Evolutionary conservation across 2,888 invertebrate genomes (phyloP).

Genomic region (Seira musarum): DNA sequence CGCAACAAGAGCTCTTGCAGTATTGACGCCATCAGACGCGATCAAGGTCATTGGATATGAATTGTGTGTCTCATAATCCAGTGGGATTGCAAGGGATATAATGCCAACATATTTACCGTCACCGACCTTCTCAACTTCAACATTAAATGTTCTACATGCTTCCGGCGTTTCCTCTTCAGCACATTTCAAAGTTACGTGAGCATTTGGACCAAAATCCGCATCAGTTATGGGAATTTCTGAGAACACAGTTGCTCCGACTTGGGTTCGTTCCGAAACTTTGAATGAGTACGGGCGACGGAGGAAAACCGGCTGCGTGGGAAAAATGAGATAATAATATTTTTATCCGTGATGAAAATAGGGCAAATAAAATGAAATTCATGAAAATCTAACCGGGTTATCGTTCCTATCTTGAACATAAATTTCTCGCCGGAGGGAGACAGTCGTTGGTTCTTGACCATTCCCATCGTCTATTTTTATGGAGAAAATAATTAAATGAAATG

Average conservation of each 20-base stretch:
- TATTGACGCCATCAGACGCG: conserved; percentile 79
- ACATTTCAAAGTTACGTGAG: conserved; percentile 80
- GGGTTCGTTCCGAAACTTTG: conserved; percentile 80
- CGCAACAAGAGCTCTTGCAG: conserved; percentile 82
- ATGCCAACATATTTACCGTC: conserved; percentile 82
- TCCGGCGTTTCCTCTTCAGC: conserved; percentile 76
- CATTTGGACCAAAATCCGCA: conserved; percentile 82
- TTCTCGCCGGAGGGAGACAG: conserved; percentile 83
- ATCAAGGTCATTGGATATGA: conserved; percentile 81
- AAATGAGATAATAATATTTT: conserved; percentile 84
- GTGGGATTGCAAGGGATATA: conserved; percentile 78
- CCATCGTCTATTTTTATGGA: conserved; percentile 68
- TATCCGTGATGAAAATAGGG: too few relatives aligned
- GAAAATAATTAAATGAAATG: too few relatives aligned
- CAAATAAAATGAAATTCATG: too few relatives aligned
- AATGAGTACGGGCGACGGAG: conserved; percentile 82
- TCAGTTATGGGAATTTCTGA: conserved; percentile 81
- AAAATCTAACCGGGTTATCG: conserved; percentile 55
- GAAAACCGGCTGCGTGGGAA: conserved; percentile 81
- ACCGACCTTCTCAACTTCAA: conserved; percentile 78
- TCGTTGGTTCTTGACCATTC: conserved; percentile 82
- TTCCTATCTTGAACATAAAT: conserved; percentile 73
- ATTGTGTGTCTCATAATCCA: conserved; percentile 85
- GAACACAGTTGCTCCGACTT: conserved; percentile 78
- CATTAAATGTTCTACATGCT: conserved; percentile 81